These are phyloP conservation scores for Diploscapter pachys DNA, from an alignment of 1,140 invertebrate species.

Conservation along the genomic window DNA sequence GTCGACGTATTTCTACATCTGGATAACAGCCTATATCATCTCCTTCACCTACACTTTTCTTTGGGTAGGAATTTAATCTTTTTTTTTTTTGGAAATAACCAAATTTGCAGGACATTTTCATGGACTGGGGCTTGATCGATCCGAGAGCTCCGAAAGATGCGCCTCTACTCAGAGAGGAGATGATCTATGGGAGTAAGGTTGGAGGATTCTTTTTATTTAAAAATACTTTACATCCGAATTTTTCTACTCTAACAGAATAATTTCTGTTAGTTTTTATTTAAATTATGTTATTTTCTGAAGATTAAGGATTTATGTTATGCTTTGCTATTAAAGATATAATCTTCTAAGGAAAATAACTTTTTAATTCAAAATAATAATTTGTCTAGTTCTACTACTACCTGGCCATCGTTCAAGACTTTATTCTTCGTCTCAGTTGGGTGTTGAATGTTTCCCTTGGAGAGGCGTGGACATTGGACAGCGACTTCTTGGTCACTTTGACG, in stretches of 20 bases:
- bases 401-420: constrained; percentile 90
- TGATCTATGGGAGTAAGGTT: constrained; percentile 66
- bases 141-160: constrained; percentile 68
- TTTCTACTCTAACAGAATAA: not conserved
- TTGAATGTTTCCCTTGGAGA: constrained; percentile 81
- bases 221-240: too few relatives aligned
- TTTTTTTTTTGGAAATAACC: too few relatives aligned
- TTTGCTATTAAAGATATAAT: too few relatives aligned
- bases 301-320: too few relatives aligned
- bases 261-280: not conserved
- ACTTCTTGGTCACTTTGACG: constrained; percentile 82
- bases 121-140: constrained; percentile 98
- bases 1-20: constrained; percentile 54
- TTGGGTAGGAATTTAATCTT: constrained; percentile 65
- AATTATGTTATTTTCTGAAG: too few relatives aligned
- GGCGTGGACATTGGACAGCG: constrained; percentile 73
- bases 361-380: too few relatives aligned
- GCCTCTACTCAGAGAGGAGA: constrained; percentile 71
- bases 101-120: constrained; percentile 73
- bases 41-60: constrained; percentile 71
- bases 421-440: constrained; percentile 85
- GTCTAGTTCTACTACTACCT: constrained; percentile 80
- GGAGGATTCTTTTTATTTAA: too few relatives aligned
- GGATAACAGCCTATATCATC: constrained; percentile 55
- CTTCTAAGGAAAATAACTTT: constrained; percentile 36